Evolutionary conservation across 1,140 invertebrate species (phyloP).

Genomic region (Nilaparvata lugens): DNA sequence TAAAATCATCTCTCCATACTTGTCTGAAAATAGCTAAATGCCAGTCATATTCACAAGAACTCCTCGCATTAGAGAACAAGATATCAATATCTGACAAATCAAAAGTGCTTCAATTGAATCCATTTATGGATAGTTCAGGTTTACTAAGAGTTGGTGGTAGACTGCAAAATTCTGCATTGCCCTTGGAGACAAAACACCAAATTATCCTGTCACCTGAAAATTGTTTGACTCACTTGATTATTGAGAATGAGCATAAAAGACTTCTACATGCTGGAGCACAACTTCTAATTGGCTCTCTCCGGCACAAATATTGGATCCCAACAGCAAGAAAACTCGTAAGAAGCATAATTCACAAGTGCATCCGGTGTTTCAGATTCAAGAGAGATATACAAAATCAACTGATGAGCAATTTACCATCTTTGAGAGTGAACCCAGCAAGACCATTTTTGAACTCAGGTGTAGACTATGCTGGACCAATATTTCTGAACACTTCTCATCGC

Average conservation of each 20-base stretch:
- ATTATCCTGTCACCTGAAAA: conserved; percentile 17
- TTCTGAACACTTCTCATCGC: conserved; percentile 26
- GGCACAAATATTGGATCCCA: conserved; percentile 30
- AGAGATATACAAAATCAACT: conserved; percentile 14
- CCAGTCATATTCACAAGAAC: conserved; percentile 1
- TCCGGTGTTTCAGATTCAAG: conserved; percentile 24
- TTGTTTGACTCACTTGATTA: conserved; percentile 31
- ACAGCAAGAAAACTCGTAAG: conserved; percentile 20
- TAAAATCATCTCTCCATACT: neutral
- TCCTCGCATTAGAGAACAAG: neutral
- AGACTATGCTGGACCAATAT: conserved; percentile 37
- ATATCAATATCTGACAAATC: neutral
- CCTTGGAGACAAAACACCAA: conserved; percentile 14
- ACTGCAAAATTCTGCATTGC: conserved; percentile 12
- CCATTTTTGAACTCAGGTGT: conserved; percentile 33
- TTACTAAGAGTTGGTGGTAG: conserved; percentile 20
- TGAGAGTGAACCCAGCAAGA: conserved; percentile 24
- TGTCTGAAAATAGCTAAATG: conserved; percentile 2
- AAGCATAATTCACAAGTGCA: conserved; percentile 25
- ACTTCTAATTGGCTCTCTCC: conserved; percentile 21
- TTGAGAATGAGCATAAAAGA: conserved; percentile 27
- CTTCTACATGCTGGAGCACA: conserved; percentile 28
- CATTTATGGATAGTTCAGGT: conserved; percentile 19
- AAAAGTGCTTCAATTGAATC: conserved; percentile 9
- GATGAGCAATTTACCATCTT: conserved; percentile 31